Base-by-base conservation (phyloP, 2,113 vertebrate species). In the Gobiocypris rarus region DNA sequence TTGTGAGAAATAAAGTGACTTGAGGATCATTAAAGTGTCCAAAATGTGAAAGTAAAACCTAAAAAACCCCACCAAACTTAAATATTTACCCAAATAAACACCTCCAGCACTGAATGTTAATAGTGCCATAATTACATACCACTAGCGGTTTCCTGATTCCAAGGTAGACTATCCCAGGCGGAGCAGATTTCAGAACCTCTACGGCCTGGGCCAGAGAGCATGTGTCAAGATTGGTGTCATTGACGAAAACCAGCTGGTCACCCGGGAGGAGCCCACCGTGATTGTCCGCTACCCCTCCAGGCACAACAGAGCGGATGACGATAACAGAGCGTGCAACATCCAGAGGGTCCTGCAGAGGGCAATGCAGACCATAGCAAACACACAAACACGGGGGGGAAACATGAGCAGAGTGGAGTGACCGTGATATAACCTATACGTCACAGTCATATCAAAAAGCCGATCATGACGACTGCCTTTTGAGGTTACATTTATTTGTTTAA, bases 241-340 rank as follows among this genome's bases (percentile, higher is more conserved):
- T 98, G n/a, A 99, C 97, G 0, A 96, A 98, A 24, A 97, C 93
- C 88, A 99, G 92, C 87, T 97, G 97, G 84, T 99, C 98, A 0
- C 97, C 97, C 0, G 98, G 97, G 11, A 96, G 82, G 0, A 98
- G 86, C 24, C 92, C 90, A 0, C 97, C 95, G 0, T 94, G 87
- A 14, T 78, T 90, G 84, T 98, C 96, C 0, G 97, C 97, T 1
- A 96, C 94, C 1, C 97, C 94, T 0, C 95, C 95, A 0, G 94
- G 88, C 59, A 98, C 96, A 93, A 99, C 89, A 2, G 97, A 98
- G 8, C 97, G 97, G 84, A 99, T 95, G 87, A 99, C 97, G 82
- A 98, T 97, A 90, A 97, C 97, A 38, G 96, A 96, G 50, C 94
- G 92, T 3, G 94, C 87, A 0, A 96, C 89, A 75, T 99, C 97